Percentiles rank a stretch among this genome's conserved stretches.
These are phyloP conservation scores for Thamnophis elegans DNA, from an alignment of 2,797 vertebrate species.

Conservation along the genomic window DNA sequence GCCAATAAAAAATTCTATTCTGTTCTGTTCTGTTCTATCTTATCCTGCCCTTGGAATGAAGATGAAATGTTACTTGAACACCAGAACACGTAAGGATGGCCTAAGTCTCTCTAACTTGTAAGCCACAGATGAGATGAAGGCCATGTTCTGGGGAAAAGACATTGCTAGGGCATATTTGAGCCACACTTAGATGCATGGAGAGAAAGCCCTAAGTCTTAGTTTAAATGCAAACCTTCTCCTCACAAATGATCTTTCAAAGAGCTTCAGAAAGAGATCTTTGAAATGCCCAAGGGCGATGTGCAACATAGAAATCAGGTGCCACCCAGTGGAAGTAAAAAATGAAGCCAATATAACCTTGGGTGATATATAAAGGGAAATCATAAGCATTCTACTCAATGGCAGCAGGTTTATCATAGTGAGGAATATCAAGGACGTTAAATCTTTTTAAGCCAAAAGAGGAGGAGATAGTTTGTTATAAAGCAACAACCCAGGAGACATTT, in stretches of 20 bases:
- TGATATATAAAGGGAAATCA: neutral
- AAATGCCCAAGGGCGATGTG: conserved; percentile 5
- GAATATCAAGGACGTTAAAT: conserved; percentile 17
- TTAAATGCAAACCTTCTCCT: conserved; percentile 3
- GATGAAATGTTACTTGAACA: neutral
- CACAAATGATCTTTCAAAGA: conserved; percentile 15
- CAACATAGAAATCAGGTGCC: conserved; percentile 17
- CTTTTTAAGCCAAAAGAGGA: neutral
- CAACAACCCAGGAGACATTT: accelerated
- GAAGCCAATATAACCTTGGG: neutral
- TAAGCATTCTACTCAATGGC: neutral
- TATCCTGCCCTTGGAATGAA: neutral
- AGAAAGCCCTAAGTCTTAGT: neutral
- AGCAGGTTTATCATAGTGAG: conserved; percentile 28
- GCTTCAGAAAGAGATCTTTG: conserved; percentile 5
- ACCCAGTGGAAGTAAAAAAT: neutral
- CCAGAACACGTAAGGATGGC: neutral
- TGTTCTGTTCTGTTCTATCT: neutral
- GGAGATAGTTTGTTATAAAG: accelerated
- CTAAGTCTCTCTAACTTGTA: neutral
- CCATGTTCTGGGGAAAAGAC: neutral
- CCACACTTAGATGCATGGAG: no score
- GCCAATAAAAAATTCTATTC: no score
- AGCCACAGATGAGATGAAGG: neutral
- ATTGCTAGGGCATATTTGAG: neutral